Evolutionary conservation across 2,113 vertebrate genomes (phyloP), one percentile per base, ranked within the genome.

Genomic region (Silurus asotus): DNA sequence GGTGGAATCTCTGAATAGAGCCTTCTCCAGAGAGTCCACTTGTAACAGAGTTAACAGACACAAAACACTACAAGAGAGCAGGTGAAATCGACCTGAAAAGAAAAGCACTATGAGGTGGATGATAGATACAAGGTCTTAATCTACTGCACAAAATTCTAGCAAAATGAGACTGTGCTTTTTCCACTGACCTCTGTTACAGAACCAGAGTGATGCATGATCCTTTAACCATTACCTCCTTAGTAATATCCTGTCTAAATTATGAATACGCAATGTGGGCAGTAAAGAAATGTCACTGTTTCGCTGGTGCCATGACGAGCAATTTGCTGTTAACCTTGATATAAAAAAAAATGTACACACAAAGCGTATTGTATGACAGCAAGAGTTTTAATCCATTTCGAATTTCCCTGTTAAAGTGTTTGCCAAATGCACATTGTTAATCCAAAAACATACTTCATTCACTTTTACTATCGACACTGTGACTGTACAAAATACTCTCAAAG

Each of bases 71-170:
- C 76, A 80, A 70, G 84, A 85, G 13, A 70, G 28, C 37, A 53
- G 45, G 82, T 74, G 70, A 86, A 28, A 76, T 45, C 28, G 48
- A 55, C 37, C 37, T 70, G 49, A 69, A 86, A 83, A 83, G 82
- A 49, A 61, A 61, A 8, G 1, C 19, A 74, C 70, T 48, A 6
- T 17, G 28, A 25, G 70, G 86, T 20, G 88, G 82, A 59, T 25
- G n/a, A 78, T 20, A 45, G 10, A 79, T 9, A 79, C 28, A 79
- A 59, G 15, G 55, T 19, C 25, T 61, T 53, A n/a, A 53, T 25
- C 49, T 23, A 55, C 55, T 78, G 77, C 56, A 45, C 3, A 37
- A 58, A 28, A 1, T 58, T 37, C 76, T 8, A 19, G 14, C 14
- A 58, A 37, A 58, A 78, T 59, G 55, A 78, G 6, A 55, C 75